These are phyloP conservation scores for Fragariocoptes setiger DNA, from an alignment of 1,140 invertebrate species.

Conservation along the genomic window DNA sequence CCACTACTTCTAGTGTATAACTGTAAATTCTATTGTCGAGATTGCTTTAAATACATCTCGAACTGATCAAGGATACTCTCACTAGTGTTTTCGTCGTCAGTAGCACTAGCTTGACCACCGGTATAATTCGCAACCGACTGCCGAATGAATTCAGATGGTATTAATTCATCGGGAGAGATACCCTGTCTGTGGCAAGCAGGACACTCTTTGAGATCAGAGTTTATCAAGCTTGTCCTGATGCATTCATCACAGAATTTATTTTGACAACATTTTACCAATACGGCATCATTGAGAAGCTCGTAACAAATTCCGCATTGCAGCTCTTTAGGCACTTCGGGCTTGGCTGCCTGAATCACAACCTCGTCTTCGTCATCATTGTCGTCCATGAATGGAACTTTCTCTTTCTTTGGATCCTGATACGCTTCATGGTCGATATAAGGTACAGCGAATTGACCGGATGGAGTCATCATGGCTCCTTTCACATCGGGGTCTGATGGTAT, in stretches of 20 bases:
- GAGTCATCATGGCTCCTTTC: conserved; percentile 72
- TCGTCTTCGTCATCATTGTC: conserved; percentile 14
- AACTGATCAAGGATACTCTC: no score
- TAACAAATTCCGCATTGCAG: conserved; percentile 63
- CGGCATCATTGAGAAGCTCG: conserved; percentile 70
- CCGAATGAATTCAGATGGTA: no score
- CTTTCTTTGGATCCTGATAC: conserved; percentile 24
- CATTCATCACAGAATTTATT: conserved; percentile 95
- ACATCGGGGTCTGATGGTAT: conserved; percentile 55
- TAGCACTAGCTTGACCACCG: no score
- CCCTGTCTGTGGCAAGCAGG: conserved; percentile 69
- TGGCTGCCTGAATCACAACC: no score
- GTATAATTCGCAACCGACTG: no score
- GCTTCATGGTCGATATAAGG: conserved; percentile 64
- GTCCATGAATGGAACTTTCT: conserved; percentile 26
- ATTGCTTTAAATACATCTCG: no score
- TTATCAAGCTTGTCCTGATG: conserved; percentile 48
- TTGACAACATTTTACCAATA: conserved; percentile 84
- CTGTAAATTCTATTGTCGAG: no score
- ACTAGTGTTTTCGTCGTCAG: no score
- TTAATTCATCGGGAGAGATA: conserved; percentile 60
- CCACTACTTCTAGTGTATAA: no score
- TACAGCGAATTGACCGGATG: conserved; percentile 58
- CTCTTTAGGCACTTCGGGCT: conserved; percentile 55
- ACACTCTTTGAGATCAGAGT: conserved; percentile 75